Percentiles rank a stretch among this genome's conserved stretches.
Conservation (phyloP, 1,140 invertebrate genomes). For the Hydropsyche tenuis region DNA sequence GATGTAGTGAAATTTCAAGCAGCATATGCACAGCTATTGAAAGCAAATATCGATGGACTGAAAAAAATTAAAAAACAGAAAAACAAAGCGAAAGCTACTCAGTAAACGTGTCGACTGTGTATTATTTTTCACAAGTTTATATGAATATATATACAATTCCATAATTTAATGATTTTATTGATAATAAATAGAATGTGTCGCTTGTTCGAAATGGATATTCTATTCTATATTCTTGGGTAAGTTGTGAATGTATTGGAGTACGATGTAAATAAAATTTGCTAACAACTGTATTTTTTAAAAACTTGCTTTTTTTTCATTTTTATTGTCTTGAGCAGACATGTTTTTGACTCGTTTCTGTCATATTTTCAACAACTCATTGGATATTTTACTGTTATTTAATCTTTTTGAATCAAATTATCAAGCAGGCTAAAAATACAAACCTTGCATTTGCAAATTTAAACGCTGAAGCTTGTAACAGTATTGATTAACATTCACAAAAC, state of each 20-base stretch:
- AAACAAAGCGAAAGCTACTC: slow-evolving; percentile 70
- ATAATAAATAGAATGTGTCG: not conserved
- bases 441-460: too few species aligned
- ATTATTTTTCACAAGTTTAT: slow-evolving; percentile 30
- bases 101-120: slow-evolving; percentile 49
- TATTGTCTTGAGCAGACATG: too few species aligned
- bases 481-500: too few species aligned
- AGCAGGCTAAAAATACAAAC: too few species aligned
- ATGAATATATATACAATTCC: not conserved
- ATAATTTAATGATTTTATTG: not conserved
- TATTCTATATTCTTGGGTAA: too few species aligned
- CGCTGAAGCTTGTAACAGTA: too few species aligned
- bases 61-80: slow-evolving; percentile 80
- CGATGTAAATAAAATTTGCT: slow-evolving; percentile 13
- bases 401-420: too few species aligned
- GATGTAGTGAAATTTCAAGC: slow-evolving; percentile 83
- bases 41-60: slow-evolving; percentile 79
- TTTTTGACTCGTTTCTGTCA: too few species aligned
- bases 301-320: not conserved
- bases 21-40: slow-evolving; percentile 77
- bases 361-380: too few species aligned
- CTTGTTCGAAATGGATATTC: not conserved
- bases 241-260: not conserved
- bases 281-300: not conserved
- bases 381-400: too few species aligned